phyloP scores from a whole-genome alignment of 2,888 invertebrate species.

The Cantharis lateralis region DNA sequence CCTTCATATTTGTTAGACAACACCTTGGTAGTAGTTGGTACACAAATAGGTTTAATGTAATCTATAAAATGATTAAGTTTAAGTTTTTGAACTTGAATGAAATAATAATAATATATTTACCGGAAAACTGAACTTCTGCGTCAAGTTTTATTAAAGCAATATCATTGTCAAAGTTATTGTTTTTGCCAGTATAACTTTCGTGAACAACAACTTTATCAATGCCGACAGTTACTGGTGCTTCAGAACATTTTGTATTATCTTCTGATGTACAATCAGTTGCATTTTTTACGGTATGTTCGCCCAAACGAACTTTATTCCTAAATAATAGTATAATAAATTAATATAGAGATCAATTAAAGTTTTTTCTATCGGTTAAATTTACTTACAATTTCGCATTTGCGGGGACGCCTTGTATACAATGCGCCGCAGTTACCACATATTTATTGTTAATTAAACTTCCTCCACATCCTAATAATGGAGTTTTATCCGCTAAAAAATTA shows the following conservation, averaged over 20 bases:
- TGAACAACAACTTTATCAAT: background rate
- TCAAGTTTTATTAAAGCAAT: constrained; percentile 72
- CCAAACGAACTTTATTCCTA: constrained; percentile 50
- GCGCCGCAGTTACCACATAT: constrained; percentile 76
- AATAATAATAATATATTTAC: constrained; percentile 34
- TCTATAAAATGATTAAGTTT: constrained; percentile 45
- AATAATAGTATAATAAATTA: background rate
- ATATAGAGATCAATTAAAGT: too few relatives aligned
- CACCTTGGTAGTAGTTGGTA: constrained; percentile 55
- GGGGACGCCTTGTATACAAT: constrained; percentile 72
- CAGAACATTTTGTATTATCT: background rate
- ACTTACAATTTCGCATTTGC: constrained; percentile 65
- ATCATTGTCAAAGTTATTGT: constrained; percentile 58
- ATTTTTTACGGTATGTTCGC: constrained; percentile 65
- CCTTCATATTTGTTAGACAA: constrained; percentile 53
- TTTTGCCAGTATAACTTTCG: background rate
- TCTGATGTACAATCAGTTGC: constrained; percentile 60
- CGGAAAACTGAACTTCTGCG: constrained; percentile 59
- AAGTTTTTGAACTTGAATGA: too few relatives aligned
- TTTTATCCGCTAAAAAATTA: constrained; percentile 56
- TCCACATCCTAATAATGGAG: constrained; percentile 72
- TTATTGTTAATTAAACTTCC: constrained; percentile 69
- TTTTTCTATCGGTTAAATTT: background rate
- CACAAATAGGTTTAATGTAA: constrained; percentile 65
- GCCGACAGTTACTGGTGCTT: background rate